Percentiles rank a stretch among this genome's conserved stretches.
These are phyloP conservation scores for Perizoma flavofasciatum DNA, from an alignment of 2,888 invertebrate genomes.

Conservation along the genomic window DNA sequence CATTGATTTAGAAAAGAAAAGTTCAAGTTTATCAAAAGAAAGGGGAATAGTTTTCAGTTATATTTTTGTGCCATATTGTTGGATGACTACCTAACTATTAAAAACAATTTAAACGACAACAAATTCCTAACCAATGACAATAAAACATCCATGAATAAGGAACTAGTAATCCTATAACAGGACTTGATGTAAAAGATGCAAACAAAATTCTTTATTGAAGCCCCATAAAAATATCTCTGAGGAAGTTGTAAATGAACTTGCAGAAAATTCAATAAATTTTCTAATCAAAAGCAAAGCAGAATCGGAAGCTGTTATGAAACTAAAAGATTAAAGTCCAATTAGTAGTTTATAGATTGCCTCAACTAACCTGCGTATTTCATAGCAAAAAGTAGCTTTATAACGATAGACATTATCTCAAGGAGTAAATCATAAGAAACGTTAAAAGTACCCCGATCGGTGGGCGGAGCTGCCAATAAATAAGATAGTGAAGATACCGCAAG, in stretches of 20 bases:
- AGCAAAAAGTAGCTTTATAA: constrained; percentile 65
- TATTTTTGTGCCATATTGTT: no score
- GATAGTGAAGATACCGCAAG: constrained; percentile 52
- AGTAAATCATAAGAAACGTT: constrained; percentile 70
- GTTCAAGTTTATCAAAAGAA: no score
- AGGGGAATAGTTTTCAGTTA: no score
- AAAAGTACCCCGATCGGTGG: constrained; percentile 55
- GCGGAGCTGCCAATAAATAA: constrained; percentile 60
- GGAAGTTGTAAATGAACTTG: constrained; percentile 3
- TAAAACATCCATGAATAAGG: background rate
- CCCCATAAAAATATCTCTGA: background rate
- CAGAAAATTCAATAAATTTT: constrained; percentile 26
- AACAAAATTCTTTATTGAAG: constrained; percentile 5
- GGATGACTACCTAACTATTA: background rate
- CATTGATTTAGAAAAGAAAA: no score
- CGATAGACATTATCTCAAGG: constrained; percentile 51
- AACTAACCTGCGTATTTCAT: constrained; percentile 54
- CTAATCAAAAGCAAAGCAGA: constrained; percentile 16
- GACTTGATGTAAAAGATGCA: background rate
- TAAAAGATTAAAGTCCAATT: constrained; percentile 34
- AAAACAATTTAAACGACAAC: background rate
- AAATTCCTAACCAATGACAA: background rate
- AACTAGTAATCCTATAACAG: background rate
- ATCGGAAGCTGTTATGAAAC: constrained; percentile 33
- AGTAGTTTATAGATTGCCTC: constrained; percentile 30